Conservation (phyloP, 2,888 invertebrate genomes). For the Acronicta psi region DNA sequence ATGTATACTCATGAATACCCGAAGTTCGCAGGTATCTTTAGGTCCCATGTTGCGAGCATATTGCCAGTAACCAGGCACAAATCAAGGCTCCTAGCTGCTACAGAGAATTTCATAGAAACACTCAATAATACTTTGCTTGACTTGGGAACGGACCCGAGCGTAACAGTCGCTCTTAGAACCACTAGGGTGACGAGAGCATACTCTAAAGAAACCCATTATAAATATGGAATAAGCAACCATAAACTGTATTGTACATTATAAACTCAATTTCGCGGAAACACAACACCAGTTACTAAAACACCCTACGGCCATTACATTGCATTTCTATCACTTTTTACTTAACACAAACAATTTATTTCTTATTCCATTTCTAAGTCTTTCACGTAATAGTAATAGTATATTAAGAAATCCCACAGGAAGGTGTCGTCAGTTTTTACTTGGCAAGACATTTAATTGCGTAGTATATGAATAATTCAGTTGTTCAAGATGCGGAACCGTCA, state of each 20-base stretch:
- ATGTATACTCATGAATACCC: too few relatives aligned
- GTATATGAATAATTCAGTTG: slow-evolving; percentile 84
- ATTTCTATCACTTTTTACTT: slow-evolving; percentile 15
- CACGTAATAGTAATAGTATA: slow-evolving; percentile 48
- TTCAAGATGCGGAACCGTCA: slow-evolving; percentile 82
- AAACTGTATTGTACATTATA: neutral
- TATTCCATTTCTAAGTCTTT: slow-evolving; percentile 18
- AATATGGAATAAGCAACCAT: slow-evolving; percentile 10
- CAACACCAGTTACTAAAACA: slow-evolving; percentile 21
- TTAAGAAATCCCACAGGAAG: slow-evolving; percentile 77
- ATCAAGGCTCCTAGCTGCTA: too few relatives aligned
- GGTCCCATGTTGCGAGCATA: too few relatives aligned
- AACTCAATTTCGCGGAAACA: slow-evolving; percentile 21
- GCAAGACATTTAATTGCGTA: slow-evolving; percentile 84
- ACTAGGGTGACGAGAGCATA: too few relatives aligned
- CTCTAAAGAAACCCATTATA: too few relatives aligned
- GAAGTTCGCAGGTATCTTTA: too few relatives aligned
- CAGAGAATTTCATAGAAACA: too few relatives aligned
- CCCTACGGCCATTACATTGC: neutral
- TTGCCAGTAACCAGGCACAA: too few relatives aligned
- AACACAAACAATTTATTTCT: slow-evolving; percentile 30
- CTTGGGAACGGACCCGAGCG: too few relatives aligned
- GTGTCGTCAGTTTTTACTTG: slow-evolving; percentile 80
- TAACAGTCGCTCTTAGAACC: too few relatives aligned
- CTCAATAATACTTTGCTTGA: too few relatives aligned